These are phyloP conservation scores for Anolis carolinensis DNA, from an alignment of 2,113 vertebrate genomes.

Conservation along the genomic window DNA sequence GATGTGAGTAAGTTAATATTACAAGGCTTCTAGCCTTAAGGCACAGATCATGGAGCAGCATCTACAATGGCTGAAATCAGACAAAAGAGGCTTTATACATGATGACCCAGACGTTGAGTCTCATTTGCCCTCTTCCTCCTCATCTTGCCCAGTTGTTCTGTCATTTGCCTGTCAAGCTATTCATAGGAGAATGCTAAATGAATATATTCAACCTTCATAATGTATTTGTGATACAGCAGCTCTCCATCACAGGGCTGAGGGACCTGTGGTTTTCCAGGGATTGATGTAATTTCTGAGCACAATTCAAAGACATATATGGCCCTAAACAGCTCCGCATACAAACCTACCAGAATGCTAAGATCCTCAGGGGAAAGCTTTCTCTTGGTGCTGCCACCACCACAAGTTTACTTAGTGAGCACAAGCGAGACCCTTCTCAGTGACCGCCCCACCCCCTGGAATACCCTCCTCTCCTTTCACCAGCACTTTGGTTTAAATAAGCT, in stretches of 20 bases:
- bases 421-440: no score
- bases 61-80: slow-evolving; percentile 26
- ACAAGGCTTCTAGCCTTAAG: slow-evolving; percentile 19
- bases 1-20: slow-evolving; percentile 68
- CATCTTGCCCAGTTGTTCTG: not conserved
- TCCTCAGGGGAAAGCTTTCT: no score
- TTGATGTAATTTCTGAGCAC: not conserved
- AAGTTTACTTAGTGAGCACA: no score
- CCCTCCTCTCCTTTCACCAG: no score
- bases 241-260: not conserved
- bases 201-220: not conserved
- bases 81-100: slow-evolving; percentile 64
- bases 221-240: not conserved
- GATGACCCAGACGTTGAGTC: slow-evolving; percentile 4
- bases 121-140: not conserved
- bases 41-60: slow-evolving; percentile 42
- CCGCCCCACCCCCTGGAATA: no score
- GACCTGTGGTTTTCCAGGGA: not conserved
- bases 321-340: no score
- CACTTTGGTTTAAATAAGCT: no score
- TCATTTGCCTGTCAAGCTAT: not conserved
- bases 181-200: not conserved
- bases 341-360: no score
- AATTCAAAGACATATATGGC: no score
- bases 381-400: no score